A percentile compares a stretch with the other conserved stretches of the same genome.
Conservation (phyloP, 2,113 vertebrate species). For the Mixornis gularis region DNA sequence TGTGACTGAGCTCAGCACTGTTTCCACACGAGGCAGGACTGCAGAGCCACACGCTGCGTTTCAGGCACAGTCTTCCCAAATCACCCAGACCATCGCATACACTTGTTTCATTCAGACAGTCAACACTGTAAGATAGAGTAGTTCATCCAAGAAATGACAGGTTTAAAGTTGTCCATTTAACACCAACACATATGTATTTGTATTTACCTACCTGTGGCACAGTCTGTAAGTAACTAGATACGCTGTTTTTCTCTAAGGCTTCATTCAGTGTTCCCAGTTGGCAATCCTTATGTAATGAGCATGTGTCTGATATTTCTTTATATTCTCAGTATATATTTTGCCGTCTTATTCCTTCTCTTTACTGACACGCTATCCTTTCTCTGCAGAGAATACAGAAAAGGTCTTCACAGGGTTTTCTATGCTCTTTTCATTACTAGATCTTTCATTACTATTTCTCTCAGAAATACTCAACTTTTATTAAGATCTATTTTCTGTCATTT, state of each 20-base stretch:
- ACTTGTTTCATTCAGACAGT: neutral
- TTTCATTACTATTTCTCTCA: neutral
- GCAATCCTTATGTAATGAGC: neutral
- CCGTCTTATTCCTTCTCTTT: neutral
- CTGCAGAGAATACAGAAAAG: neutral
- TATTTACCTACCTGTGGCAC: neutral
- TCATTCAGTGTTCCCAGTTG: neutral
- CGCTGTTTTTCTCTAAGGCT: neutral
- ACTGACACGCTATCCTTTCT: neutral
- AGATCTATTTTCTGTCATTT: neutral
- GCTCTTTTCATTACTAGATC: neutral
- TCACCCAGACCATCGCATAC: fast-evolving
- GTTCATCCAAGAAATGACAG: neutral
- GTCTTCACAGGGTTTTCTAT: neutral
- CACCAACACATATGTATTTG: neutral
- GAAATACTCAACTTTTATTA: neutral
- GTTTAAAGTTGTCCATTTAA: neutral
- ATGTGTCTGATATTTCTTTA: neutral
- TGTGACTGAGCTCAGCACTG: fast-evolving
- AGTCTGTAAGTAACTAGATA: neutral
- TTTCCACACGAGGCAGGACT: neutral
- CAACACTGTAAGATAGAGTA: neutral
- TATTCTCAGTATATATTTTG: neutral
- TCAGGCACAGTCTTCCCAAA: neutral
- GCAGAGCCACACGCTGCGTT: fast-evolving